Conservation (phyloP, 1,140 invertebrate species). For the Microplitis mediator region DNA sequence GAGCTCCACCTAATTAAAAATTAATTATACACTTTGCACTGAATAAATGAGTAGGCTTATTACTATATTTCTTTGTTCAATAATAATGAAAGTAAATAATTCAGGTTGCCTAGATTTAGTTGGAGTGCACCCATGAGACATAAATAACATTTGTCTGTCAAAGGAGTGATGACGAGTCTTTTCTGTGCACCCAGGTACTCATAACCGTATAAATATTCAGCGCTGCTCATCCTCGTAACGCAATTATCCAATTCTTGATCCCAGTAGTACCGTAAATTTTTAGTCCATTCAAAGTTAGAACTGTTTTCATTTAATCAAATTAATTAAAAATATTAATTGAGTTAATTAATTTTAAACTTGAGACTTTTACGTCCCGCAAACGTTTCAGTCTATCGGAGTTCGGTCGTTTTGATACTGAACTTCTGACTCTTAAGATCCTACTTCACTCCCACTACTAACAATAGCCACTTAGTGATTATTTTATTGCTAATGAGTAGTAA, state of each 20-base stretch:
- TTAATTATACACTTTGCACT: no score
- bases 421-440: no score
- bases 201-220: conserved; percentile 79
- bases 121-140: conserved; percentile 91
- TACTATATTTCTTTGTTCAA: not conserved
- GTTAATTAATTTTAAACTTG: no score
- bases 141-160: conserved; percentile 92
- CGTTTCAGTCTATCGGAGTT: no score
- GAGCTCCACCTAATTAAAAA: conserved; percentile 73
- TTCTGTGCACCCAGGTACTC: conserved; percentile 93
- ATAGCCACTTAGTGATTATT: no score
- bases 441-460: no score
- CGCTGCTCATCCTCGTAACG: not conserved
- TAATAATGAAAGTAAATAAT: not conserved
- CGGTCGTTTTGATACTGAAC: no score
- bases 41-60: not conserved
- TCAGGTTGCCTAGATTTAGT: conserved; percentile 67
- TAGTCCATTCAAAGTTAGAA: not conserved
- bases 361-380: no score
- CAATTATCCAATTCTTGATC: conserved; percentile 4
- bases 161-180: conserved; percentile 86
- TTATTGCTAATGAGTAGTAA: no score
- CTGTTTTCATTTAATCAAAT: not conserved
- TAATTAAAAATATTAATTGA: not conserved
- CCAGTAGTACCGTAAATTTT: conserved; percentile 13